Evolutionary conservation across 2,113 vertebrate species (phyloP), one percentile per base, ranked within the genome.

Genomic region (Trinectes maculatus): DNA sequence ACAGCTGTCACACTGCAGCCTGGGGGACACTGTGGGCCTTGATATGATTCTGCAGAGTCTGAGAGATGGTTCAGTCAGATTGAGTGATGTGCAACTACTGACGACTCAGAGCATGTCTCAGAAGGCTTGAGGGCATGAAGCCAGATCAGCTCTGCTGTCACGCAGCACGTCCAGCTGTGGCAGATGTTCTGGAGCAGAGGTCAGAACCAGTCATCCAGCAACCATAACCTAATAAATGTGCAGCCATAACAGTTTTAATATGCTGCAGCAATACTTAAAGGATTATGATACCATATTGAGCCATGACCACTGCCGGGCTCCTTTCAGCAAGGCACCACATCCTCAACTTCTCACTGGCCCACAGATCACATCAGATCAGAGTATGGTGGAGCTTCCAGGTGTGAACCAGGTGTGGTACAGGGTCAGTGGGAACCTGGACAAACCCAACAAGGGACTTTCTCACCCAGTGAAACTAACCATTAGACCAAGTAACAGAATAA

Each of bases 171-270:
- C 67, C 34, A 59, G 58, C 37, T 46, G 53, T 8, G 18, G 24
- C 75, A 66, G 49, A 71, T 65, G 74, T 48, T 65, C 33, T 43
- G 47, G 33, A 64, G 42, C 63, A 42, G 19, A 22, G 44, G 7
- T 73, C 51, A 62, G 43, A 39, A 31, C 37, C 43, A 61, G 43
- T n/a, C n/a, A n/a, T n/a, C n/a, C 48, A 39, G 59, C 54, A 58
- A 56, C 59, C 25, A 16, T 61, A 21, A 46, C 51, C 40, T 40
- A 31, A 49, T 31, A 52, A 64, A 64, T 29, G 48, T 48, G 34
- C 54, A 72, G 55, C 55, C 28, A 49, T 67, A 63, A 56, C 61
- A 67, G 68, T 62, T 67, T 47, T 18, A 68, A 63, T 74, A 57
- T 48, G 43, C 49, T 28, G 24, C 44, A 66, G 42, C 13, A n/a